Evolutionary conservation across 2,888 invertebrate genomes (phyloP), one percentile per base, ranked within the genome.

Genomic region (Ophion obscuratus): DNA sequence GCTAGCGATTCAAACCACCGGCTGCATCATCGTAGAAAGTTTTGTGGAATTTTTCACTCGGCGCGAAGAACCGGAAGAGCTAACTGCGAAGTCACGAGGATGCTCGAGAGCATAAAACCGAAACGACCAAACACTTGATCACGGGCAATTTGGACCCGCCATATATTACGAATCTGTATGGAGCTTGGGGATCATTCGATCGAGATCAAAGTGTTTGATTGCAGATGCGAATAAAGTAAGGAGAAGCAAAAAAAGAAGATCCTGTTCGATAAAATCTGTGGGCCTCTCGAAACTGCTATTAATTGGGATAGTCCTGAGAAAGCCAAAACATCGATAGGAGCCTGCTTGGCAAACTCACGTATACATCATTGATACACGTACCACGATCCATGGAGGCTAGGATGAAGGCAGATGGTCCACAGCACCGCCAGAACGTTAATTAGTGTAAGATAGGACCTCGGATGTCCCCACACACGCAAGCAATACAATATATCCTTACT

Each of bases 361-460:
- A 4, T 27, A 64, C 11, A 64, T 31, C 9, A 40, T 14, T 17
- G 5, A 14, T 64, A 14, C 14, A 64, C 5, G n/a, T 67, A 20
- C 44, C 44, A 44, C 44, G 20, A 17, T 11, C 53, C 27, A 40
- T 31, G 75, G 64, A 64, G 24, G 24, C 47, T 59, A 59, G 53
- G 67, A 66, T 74, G 74, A 59, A 74, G 36, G 64, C 62, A 59
- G 81, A 78, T 81, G 75, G 66, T 66, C 68, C 73, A 20, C 11
- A 11, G 14, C 11, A 74, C 10, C 36, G 36, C 71, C 17, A 59
- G 66, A 77, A 76, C 80, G 80, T 77, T 86, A 86, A 87, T 87
- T 87, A 77, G 77, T 81, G 80, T 81, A 83, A 86, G 77, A 76
- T 66, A 84, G 77, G 70, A 85, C 71, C 81, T 76, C 53, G 31